Evolutionary conservation across 2,888 invertebrate species (phyloP).

Genomic region (Lasiommata megera): DNA sequence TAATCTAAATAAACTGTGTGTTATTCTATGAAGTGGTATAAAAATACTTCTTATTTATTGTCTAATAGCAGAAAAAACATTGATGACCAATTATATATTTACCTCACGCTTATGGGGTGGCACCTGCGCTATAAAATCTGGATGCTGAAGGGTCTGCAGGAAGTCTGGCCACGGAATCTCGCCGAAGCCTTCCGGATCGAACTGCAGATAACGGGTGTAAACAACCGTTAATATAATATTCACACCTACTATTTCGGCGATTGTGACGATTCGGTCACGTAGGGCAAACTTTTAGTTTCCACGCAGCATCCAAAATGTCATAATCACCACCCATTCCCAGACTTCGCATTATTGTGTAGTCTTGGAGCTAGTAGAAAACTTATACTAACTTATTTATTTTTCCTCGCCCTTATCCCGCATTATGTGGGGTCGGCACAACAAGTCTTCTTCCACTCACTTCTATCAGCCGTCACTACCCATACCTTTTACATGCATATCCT

Average conservation of each 20-base stretch:
- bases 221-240: conserved; percentile 36
- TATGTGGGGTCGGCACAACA: no score
- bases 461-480: no score
- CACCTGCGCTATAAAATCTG: conserved; percentile 89
- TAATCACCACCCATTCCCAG: conserved; percentile 51
- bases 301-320: conserved; percentile 51
- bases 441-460: no score
- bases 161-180: conserved; percentile 95
- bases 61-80: not conserved
- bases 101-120: conserved; percentile 88
- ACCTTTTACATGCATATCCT: no score
- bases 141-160: conserved; percentile 86
- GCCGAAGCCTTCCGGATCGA: conserved; percentile 95
- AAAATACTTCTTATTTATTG: not conserved
- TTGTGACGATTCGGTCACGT: conserved; percentile 52
- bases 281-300: conserved; percentile 52
- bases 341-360: conserved; percentile 55
- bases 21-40: not conserved
- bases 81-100: conserved; percentile 32
- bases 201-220: conserved; percentile 76
- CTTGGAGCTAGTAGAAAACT: not conserved
- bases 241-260: conserved; percentile 34
- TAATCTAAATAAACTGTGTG: no score
- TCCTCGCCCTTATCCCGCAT: no score
- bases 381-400: no score